Evolutionary conservation across 2,113 vertebrate species (phyloP), one percentile per base, ranked within the genome.

Genomic region (Gambusia affinis): DNA sequence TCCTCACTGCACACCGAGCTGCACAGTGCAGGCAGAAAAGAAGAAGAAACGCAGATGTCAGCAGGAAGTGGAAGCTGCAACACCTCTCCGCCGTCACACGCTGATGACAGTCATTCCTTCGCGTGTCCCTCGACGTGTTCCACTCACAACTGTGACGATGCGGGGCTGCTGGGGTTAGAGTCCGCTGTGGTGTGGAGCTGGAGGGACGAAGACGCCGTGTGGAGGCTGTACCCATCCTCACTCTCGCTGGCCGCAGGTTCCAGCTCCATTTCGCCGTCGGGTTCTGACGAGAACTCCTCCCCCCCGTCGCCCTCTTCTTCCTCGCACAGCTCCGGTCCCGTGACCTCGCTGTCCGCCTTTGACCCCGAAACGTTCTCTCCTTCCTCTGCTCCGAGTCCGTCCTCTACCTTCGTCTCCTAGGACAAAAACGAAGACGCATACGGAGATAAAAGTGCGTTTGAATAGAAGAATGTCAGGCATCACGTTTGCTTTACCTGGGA

Each of bases 1-100:
- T 99, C 97, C 85, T 99, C 97, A 80, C 97, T 99, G 91, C 97
- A 96, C 78, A 98, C 94, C 68, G 97, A 99, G 82, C 97, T 99
- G 80, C 80, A 78, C 27, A 72, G 24, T 33, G 22, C 39, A 0
- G 42, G 17, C 12, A 60, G 31, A 37, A 54, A 17, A 78, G 24
- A 33, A 28, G 6, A 4, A 57, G 1, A 62, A 81, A 64, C 15
- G 28, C 66, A 54, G 29, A 33, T 6, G 35, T 47, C 12, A 42
- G 17, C 8, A 67, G 51, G 64, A 37, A 37, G 64, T 27, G 54
- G 64, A 73, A 67, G 28, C 57, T 37, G 31, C 12, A 54, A 14
- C 71, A 24, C 47, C 22, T 65, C 11, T 33, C 14, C 66, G 60
- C 24, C 78, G 42, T 42, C 35, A 29, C 60, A 72, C 17, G 65